Evolutionary conservation across 2,113 vertebrate species (phyloP).

Genomic region (Paratilapia polleni): DNA sequence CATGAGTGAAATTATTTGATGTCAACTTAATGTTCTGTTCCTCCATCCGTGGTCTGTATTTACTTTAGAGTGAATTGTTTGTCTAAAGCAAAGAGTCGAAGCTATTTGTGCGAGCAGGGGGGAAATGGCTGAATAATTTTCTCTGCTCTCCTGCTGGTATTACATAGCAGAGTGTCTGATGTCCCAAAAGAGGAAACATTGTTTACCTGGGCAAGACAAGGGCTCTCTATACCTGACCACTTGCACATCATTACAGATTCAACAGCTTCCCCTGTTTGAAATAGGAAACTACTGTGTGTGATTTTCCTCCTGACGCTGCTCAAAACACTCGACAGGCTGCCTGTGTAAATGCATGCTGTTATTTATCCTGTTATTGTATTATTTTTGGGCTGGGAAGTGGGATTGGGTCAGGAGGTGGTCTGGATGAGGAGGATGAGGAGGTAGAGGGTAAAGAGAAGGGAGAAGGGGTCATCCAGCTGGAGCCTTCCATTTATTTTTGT

Average conservation of each 20-base stretch:
- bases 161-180: slow-evolving; percentile 10
- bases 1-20: slow-evolving; percentile 15
- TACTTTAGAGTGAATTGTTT: slow-evolving; percentile 39
- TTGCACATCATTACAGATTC: slow-evolving; percentile 49
- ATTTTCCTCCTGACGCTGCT: slow-evolving; percentile 47
- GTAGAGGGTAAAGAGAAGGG: neutral
- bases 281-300: slow-evolving; percentile 28
- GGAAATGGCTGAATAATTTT: slow-evolving; percentile 46
- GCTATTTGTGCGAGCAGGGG: slow-evolving; percentile 20
- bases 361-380: slow-evolving; percentile 60
- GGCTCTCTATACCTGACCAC: slow-evolving; percentile 18
- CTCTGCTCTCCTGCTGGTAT: neutral
- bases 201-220: slow-evolving; percentile 55
- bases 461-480: neutral
- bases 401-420: slow-evolving; percentile 4
- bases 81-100: slow-evolving; percentile 44
- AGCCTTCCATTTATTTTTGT: slow-evolving; percentile 20
- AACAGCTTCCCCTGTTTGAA: slow-evolving; percentile 51
- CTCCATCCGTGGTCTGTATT: slow-evolving; percentile 44
- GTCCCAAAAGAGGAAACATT: slow-evolving; percentile 34
- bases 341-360: slow-evolving; percentile 15
- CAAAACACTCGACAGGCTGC: slow-evolving; percentile 25
- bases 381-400: slow-evolving; percentile 37
- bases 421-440: neutral
- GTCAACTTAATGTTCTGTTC: slow-evolving; percentile 15